A percentile compares a stretch with the other conserved stretches of the same genome.
Evolutionary conservation across 1,140 invertebrate genomes (phyloP).

Genomic region (Bombus sylvicola): DNA sequence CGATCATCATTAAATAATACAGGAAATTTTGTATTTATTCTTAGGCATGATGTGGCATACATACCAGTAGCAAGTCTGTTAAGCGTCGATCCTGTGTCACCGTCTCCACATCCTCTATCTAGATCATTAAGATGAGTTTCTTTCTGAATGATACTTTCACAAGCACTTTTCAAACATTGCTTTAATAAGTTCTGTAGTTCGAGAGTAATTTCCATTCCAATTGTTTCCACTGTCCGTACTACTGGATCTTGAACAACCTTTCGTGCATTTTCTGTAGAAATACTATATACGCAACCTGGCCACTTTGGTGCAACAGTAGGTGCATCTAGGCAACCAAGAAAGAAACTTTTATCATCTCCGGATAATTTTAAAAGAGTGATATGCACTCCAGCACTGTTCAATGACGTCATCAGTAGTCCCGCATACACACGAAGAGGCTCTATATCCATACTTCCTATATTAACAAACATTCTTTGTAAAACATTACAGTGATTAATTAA

Average conservation of each 20-base stretch:
- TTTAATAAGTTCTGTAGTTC: constrained; percentile 79
- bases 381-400: constrained; percentile 92
- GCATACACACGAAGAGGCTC: constrained; percentile 86
- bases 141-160: constrained; percentile 82
- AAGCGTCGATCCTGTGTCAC: constrained; percentile 91
- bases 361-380: constrained; percentile 87
- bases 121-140: constrained; percentile 87
- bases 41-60: not conserved
- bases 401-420: constrained; percentile 90
- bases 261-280: constrained; percentile 21
- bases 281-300: constrained; percentile 82
- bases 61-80: constrained; percentile 84
- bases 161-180: constrained; percentile 82
- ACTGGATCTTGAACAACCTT: constrained; percentile 34
- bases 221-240: constrained; percentile 36
- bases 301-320: constrained; percentile 85
- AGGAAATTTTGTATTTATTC: too few species aligned
- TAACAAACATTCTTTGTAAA: not conserved
- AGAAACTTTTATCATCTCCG: constrained; percentile 77
- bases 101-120: constrained; percentile 91
- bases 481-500: not conserved
- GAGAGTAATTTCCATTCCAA: constrained; percentile 77
- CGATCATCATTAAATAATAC: too few species aligned
- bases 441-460: constrained; percentile 83
- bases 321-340: constrained; percentile 84